Base-by-base conservation (phyloP, 2,113 vertebrate genomes). In the Chloropsis cyanopogon region DNA sequence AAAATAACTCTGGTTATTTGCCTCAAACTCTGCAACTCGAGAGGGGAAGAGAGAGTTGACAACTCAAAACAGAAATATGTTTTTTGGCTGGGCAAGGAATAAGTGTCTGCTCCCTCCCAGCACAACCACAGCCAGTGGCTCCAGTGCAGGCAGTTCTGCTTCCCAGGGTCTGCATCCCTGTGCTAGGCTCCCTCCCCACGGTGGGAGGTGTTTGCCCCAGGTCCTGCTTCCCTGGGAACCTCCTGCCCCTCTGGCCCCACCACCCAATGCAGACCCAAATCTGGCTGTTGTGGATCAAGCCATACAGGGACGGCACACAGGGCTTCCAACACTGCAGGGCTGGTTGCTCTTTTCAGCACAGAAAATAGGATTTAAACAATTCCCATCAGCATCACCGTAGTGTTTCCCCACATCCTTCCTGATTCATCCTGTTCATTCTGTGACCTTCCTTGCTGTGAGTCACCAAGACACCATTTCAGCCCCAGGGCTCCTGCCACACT, bases 231-330 rank as follows among this genome's bases (percentile, higher is more conserved):
- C 13, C 54, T 26, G 20, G 61, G 37, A 73, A 77, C 9, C 2
- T 1, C 42, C 53, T 41, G 11, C 17, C 33, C 8, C 39, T 87
- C 60, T 11, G 1, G 21, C 72, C 24, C 31, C 57, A 21, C 6
- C 1, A 2, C 33, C 18, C 42, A 86, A 37, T 37, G 41, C 61
- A 60, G 70, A 63, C 60, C 19, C 2, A 1, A 15, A 22, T 63
- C 57, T 1, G 7, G n/a, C n/a, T 56, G 44, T 11, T 3, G 0
- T 1, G 1, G n/a, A 41, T 56, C 24, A 26, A 80, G 12, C 21
- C 2, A 4, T 31, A n/a, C 3, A 2, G 11, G 28, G 46, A 53
- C 24, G 21, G 29, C 18, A 31, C 2, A 3, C 10, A 21, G 7
- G 17, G 25, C 52, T 82, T 80, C n/a, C 57, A 75, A 22, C 31